A percentile compares a stretch with the other conserved stretches of the same genome.
Conservation (phyloP, 2,888 invertebrate genomes). For the Calameuta pallipes region DNA sequence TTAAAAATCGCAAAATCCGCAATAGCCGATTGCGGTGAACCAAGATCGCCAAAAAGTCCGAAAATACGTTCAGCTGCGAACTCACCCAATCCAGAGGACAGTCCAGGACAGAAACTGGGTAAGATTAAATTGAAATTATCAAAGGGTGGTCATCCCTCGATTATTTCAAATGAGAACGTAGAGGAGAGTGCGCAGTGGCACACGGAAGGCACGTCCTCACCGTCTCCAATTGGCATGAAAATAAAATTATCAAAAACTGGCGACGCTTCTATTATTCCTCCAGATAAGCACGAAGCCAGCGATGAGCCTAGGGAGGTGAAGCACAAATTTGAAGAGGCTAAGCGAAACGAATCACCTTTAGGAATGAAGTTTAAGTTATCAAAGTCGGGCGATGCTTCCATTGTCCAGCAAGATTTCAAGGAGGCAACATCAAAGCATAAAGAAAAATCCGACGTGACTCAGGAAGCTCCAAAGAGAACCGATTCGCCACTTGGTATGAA, state of each 20-base stretch:
- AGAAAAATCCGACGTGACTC: conserved; percentile 29
- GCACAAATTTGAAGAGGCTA: conserved; percentile 42
- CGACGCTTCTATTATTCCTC: conserved; percentile 48
- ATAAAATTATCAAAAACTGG: conserved; percentile 54
- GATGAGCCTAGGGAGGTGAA: conserved; percentile 45
- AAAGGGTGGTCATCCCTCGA: conserved; percentile 65
- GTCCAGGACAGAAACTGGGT: conserved; percentile 66
- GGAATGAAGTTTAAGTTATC: conserved; percentile 51
- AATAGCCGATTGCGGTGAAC: conserved; percentile 59
- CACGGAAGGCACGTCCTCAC: conserved; percentile 50
- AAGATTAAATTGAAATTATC: conserved; percentile 71
- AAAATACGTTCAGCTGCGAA: conserved; percentile 61
- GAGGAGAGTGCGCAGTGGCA: conserved; percentile 57
- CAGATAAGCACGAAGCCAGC: conserved; percentile 44
- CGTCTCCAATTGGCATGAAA: conserved; percentile 58
- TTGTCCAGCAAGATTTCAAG: conserved; percentile 42
- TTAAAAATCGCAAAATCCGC: conserved; percentile 63
- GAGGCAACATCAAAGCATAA: conserved; percentile 35
- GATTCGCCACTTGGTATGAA: conserved; percentile 58
- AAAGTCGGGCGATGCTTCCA: conserved; percentile 43
- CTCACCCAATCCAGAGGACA: conserved; percentile 63
- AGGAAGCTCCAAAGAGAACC: conserved; percentile 33
- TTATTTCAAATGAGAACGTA: conserved; percentile 57
- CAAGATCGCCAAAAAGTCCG: conserved; percentile 62
- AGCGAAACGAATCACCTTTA: conserved; percentile 41